Evolutionary conservation across 2,888 invertebrate genomes (phyloP).

Genomic region (Pyrrhia umbra): DNA sequence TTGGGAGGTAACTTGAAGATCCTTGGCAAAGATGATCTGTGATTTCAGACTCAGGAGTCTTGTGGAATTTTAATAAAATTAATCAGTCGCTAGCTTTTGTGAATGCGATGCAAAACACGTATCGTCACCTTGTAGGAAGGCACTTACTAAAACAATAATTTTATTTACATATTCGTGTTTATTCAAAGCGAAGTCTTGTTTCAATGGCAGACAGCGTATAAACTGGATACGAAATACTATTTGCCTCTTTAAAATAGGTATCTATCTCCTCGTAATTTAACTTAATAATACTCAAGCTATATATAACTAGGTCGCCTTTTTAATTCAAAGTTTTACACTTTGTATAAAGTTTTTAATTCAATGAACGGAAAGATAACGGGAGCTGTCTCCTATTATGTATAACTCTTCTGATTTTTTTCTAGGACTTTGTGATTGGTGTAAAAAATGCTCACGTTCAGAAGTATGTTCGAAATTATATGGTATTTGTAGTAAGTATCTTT

Average conservation of each 20-base stretch:
- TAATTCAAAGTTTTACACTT: constrained; percentile 66
- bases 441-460: constrained; percentile 39
- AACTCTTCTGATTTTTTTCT: constrained; percentile 7
- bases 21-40: constrained; percentile 33
- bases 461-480: constrained; percentile 28
- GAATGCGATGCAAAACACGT: neutral
- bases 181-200: neutral
- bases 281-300: constrained; percentile 24
- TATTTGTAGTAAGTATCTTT: too few relatives aligned
- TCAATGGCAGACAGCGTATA: too few relatives aligned
- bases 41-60: constrained; percentile 26
- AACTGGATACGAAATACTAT: neutral
- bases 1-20: constrained; percentile 32
- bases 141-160: too few relatives aligned
- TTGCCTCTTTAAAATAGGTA: neutral
- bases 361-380: constrained; percentile 21
- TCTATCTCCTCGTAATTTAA: constrained; percentile 31
- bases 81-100: neutral
- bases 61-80: neutral
- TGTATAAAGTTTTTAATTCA: constrained; percentile 47
- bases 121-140: too few relatives aligned
- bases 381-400: neutral
- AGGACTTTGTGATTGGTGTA: constrained; percentile 16
- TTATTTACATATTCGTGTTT: neutral
- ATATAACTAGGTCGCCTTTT: constrained; percentile 58